These are phyloP conservation scores for Yoshiicerus persimilis DNA, from an alignment of 1,140 invertebrate species.

Conservation along the genomic window DNA sequence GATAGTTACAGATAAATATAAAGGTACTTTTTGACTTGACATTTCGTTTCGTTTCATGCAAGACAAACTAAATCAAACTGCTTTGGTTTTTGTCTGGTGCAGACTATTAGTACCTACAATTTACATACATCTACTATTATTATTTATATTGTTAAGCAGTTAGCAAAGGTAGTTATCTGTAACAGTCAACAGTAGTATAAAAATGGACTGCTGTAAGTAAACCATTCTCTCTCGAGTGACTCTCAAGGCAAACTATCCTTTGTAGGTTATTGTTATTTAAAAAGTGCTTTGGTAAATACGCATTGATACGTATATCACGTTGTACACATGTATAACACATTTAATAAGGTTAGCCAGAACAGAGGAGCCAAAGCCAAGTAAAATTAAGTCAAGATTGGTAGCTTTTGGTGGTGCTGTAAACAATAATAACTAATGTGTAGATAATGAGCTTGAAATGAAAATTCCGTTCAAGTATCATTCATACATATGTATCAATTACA, in stretches of 20 bases:
- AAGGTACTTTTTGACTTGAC: neutral
- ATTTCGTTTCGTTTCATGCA: neutral
- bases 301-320: neutral
- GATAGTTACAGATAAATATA: neutral
- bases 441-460: neutral
- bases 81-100: neutral
- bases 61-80: neutral
- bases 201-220: neutral
- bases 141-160: neutral
- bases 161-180: neutral
- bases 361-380: too few relatives aligned
- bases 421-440: neutral
- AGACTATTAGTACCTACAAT: too few relatives aligned
- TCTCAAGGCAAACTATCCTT: constrained; percentile 1
- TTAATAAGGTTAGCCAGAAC: neutral
- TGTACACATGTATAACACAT: neutral
- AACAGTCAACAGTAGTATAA: neutral
- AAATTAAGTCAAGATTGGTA: neutral
- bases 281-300: neutral
- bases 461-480: neutral
- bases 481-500: neutral
- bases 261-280: neutral
- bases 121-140: neutral
- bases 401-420: neutral
- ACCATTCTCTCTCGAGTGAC: neutral